Percentiles rank a stretch among this genome's conserved stretches.
These are phyloP conservation scores for Tribolium castaneum DNA, from an alignment of 1,140 invertebrate species.

Conservation along the genomic window DNA sequence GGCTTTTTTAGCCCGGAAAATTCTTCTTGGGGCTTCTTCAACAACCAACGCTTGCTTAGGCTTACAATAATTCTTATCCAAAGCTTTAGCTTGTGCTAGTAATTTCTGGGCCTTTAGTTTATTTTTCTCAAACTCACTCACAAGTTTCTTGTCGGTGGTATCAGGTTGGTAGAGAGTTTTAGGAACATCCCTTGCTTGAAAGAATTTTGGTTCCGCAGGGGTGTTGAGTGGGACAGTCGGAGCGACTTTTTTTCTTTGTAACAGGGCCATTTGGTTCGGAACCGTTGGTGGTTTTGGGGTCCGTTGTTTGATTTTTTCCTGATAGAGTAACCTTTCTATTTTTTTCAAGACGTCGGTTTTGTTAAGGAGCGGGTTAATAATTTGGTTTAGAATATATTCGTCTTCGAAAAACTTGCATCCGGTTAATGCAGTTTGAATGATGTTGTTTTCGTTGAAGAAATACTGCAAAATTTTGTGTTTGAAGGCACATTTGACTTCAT, in stretches of 20 bases:
- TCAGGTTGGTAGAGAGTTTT: conserved; percentile 45
- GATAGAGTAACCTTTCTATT: conserved; percentile 47
- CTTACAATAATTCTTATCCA: conserved; percentile 48
- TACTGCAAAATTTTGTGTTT: conserved; percentile 60
- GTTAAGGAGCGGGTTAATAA: conserved; percentile 64
- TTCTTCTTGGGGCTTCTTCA: conserved; percentile 41
- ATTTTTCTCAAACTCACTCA: conserved; percentile 63
- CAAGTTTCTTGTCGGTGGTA: conserved; percentile 62
- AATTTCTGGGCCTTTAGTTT: conserved; percentile 64
- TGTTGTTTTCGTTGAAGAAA: conserved; percentile 54
- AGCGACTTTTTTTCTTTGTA: not conserved
- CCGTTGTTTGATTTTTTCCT: conserved; percentile 52
- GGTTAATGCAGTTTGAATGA: conserved; percentile 48
- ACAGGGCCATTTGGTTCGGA: conserved; percentile 56
- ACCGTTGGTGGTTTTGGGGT: conserved; percentile 62
- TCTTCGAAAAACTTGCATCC: conserved; percentile 62
- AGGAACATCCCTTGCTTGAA: conserved; percentile 59
- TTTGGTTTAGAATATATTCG: conserved; percentile 65
- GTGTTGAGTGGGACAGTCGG: conserved; percentile 45
- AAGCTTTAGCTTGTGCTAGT: conserved; percentile 60
- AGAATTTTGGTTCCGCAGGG: conserved; percentile 60
- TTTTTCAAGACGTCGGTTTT: conserved; percentile 64
- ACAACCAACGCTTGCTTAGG: conserved; percentile 59
- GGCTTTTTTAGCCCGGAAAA: conserved; percentile 48
- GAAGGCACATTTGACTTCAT: conserved; percentile 62